These are phyloP conservation scores for Brachypalpus laphriformis DNA, from an alignment of 2,888 invertebrate genomes.

Conservation along the genomic window DNA sequence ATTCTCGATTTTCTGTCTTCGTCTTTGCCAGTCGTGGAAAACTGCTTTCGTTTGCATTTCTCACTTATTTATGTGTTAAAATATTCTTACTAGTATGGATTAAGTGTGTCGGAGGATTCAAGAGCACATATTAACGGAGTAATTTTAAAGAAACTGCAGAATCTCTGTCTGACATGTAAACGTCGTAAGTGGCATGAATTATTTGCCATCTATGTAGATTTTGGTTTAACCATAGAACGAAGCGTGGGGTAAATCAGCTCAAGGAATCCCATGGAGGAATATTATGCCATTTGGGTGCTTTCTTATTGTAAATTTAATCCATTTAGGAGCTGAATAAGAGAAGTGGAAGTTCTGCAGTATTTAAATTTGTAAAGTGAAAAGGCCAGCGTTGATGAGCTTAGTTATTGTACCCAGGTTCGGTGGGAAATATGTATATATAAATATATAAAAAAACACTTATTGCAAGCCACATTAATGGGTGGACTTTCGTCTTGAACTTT, in stretches of 20 bases:
- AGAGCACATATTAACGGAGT: conserved; percentile 2
- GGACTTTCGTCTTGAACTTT: too few relatives aligned
- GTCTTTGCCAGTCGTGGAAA: not conserved
- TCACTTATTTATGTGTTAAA: conserved; percentile 20
- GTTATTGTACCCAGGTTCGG: too few relatives aligned
- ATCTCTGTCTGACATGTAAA: not conserved
- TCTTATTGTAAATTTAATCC: not conserved
- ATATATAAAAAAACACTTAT: too few relatives aligned
- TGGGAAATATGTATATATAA: too few relatives aligned
- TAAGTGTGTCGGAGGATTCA: conserved; percentile 12
- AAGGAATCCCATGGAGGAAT: not conserved
- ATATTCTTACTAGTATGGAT: not conserved
- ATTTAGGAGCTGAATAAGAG: too few relatives aligned
- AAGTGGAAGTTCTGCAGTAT: too few relatives aligned
- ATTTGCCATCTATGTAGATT: not conserved
- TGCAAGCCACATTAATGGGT: too few relatives aligned
- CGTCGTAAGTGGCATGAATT: not conserved
- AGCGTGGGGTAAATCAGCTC: not conserved
- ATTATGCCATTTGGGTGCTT: not conserved
- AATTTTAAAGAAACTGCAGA: conserved; percentile 1
- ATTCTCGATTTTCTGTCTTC: not conserved
- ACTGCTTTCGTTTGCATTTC: conserved; percentile 23
- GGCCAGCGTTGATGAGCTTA: too few relatives aligned
- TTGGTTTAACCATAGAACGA: too few relatives aligned
- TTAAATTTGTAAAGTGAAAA: too few relatives aligned